Percentiles rank a stretch among this genome's conserved stretches.
phyloP scores from a whole-genome alignment of 2,113 vertebrate species.

The Odocoileus virginianus region DNA sequence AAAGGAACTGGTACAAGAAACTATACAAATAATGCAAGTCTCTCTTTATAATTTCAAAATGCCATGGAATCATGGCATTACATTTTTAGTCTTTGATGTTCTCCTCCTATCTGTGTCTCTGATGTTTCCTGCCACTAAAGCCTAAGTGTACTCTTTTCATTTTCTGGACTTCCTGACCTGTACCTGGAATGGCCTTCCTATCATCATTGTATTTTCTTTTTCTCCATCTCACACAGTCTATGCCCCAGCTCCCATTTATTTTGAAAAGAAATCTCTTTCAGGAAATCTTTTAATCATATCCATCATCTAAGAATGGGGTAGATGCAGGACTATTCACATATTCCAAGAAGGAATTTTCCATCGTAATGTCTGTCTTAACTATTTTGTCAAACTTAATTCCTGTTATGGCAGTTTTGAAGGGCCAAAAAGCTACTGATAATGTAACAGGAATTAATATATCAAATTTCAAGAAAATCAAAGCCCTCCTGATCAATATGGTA shows the following conservation, averaged over 20 bases:
- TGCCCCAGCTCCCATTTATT: neutral
- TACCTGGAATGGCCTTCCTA: neutral
- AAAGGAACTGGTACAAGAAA: constrained; percentile 3
- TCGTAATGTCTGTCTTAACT: neutral
- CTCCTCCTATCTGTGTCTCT: neutral
- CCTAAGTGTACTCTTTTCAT: neutral
- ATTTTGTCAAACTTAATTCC: neutral
- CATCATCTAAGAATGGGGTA: neutral
- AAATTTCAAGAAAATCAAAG: neutral
- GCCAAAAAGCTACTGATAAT: neutral
- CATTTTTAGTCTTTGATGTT: neutral
- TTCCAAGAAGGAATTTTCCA: neutral
- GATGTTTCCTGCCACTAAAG: neutral
- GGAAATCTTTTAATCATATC: neutral
- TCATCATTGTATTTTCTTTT: neutral
- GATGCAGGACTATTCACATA: neutral
- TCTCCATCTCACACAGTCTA: neutral
- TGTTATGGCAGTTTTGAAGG: neutral
- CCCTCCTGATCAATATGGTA: neutral
- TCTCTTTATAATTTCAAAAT: neutral
- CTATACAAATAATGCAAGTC: neutral
- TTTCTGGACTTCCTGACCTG: neutral
- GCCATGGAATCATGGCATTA: neutral
- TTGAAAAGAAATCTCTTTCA: neutral
- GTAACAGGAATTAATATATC: neutral